phyloP scores from a whole-genome alignment of 2,797 vertebrate genomes.

The Mormyrops boulengeri region DNA sequence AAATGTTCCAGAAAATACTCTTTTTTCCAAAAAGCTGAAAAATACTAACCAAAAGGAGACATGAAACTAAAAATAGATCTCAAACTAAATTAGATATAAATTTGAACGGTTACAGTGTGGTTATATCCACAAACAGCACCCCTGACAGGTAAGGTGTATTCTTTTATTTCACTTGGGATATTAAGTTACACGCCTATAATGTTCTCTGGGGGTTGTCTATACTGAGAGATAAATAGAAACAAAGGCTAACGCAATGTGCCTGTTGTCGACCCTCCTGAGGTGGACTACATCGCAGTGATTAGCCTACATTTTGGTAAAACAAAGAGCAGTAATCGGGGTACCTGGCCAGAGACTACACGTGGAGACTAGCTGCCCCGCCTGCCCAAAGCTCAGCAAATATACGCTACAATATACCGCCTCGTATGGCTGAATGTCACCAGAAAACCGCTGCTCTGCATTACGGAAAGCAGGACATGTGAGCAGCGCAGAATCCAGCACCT shows the following conservation, averaged over 20 bases:
- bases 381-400: background rate
- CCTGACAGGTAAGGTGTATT: background rate
- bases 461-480: background rate
- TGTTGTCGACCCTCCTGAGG: background rate
- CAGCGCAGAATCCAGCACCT: background rate
- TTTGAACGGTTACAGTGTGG: background rate
- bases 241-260: background rate
- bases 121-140: background rate
- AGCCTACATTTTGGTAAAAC: background rate
- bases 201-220: background rate
- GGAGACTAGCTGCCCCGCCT: background rate
- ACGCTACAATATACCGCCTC: background rate
- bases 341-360: constrained; percentile 8
- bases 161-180: background rate
- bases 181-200: background rate
- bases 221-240: background rate
- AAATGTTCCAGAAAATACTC: background rate
- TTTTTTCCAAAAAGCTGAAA: background rate
- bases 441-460: background rate
- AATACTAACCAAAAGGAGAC: background rate
- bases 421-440: background rate
- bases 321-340: background rate
- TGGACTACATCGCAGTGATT: background rate
- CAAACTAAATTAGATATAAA: background rate
- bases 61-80: background rate